These are phyloP conservation scores for Echinops telfairi DNA, from an alignment of 2,113 vertebrate species.

Conservation along the genomic window DNA sequence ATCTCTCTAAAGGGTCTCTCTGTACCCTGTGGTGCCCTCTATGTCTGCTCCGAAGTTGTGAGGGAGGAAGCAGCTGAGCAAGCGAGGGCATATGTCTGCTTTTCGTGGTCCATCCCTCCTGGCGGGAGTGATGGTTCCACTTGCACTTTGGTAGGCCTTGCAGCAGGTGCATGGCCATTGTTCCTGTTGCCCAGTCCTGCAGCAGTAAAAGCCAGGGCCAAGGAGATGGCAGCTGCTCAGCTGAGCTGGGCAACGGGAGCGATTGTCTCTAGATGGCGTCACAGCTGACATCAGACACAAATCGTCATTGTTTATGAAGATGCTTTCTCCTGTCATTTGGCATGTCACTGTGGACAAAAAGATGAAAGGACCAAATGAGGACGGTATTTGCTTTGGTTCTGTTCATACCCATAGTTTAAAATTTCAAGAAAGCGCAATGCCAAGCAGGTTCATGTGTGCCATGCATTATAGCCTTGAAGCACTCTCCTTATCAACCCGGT, in stretches of 20 bases:
- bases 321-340: slow-evolving; percentile 41
- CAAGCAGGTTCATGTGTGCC: neutral
- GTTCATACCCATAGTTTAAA: slow-evolving; percentile 43
- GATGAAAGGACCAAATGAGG: slow-evolving; percentile 46
- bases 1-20: neutral
- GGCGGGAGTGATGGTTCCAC: slow-evolving; percentile 40
- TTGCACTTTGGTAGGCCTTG: neutral
- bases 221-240: slow-evolving; percentile 78
- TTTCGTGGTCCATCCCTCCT: slow-evolving; percentile 46
- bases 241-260: slow-evolving; percentile 17
- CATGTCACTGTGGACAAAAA: slow-evolving; percentile 10
- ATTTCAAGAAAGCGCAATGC: neutral
- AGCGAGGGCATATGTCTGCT: slow-evolving; percentile 31
- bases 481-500: neutral
- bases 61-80: slow-evolving; percentile 67
- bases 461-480: neutral
- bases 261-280: slow-evolving; percentile 43
- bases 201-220: slow-evolving; percentile 57
- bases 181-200: slow-evolving; percentile 64
- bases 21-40: neutral
- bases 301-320: slow-evolving; percentile 42
- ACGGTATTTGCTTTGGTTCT: slow-evolving; percentile 16
- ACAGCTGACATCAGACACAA: slow-evolving; percentile 36
- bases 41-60: neutral
- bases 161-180: slow-evolving; percentile 76